Conservation (phyloP, 2,888 invertebrate species). For the Mycalesis mineus region DNA sequence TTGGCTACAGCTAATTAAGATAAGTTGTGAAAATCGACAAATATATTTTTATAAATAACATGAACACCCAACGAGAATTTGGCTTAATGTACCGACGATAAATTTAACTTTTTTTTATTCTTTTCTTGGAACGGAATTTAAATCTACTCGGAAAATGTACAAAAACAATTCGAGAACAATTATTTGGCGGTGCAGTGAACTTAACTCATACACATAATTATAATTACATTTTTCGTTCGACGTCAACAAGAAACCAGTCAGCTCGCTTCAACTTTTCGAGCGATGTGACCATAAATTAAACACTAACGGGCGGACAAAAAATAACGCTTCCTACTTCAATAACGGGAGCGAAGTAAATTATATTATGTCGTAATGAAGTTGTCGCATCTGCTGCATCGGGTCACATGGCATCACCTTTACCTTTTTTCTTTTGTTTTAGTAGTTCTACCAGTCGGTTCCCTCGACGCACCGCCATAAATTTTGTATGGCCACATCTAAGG, state of each 20-base stretch:
- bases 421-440: conserved; percentile 53
- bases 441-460: conserved; percentile 53
- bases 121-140: conserved; percentile 31
- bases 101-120: conserved; percentile 26
- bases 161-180: conserved; percentile 34
- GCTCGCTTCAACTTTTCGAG: conserved; percentile 50
- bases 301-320: conserved; percentile 61
- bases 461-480: conserved; percentile 70
- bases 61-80: conserved; percentile 18
- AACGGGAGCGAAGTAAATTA: conserved; percentile 73
- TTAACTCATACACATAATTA: conserved; percentile 32
- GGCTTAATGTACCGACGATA: conserved; percentile 19
- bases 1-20: background rate
- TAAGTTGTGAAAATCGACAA: background rate
- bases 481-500: conserved; percentile 66
- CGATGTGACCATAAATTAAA: conserved; percentile 66
- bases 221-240: conserved; percentile 31
- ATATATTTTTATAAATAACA: background rate
- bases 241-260: conserved; percentile 39
- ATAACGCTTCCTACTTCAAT: conserved; percentile 67
- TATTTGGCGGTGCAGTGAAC: conserved; percentile 35
- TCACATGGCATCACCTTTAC: conserved; percentile 52
- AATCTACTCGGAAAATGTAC: conserved; percentile 31
- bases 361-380: conserved; percentile 66
- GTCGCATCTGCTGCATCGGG: conserved; percentile 65